Evolutionary conservation across 2,888 invertebrate genomes (phyloP), one percentile per base, ranked within the genome.

Genomic region (Hololepta plana): DNA sequence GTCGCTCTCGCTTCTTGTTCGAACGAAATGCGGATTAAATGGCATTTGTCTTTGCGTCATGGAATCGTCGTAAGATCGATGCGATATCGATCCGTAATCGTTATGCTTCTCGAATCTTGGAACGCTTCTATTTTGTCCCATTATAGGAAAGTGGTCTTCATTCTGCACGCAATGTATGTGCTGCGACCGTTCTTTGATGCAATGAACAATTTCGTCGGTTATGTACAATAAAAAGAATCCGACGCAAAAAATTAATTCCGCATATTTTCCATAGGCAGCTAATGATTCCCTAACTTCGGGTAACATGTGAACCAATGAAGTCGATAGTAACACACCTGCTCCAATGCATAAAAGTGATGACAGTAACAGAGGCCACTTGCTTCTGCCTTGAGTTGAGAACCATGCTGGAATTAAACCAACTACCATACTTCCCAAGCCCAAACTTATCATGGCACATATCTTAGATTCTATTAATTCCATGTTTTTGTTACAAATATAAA

Each of bases 281-380:
- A 41, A 23, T 13, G 35, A 30, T 32, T 67, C 64, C 26, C 74
- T 60, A 12, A 74, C 70, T 59, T 84, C 82, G n/a, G 80, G 80
- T 3, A 84, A 53, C 60, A 84, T 77, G 51, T 84, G 84, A 10
- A 77, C 60, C 15, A 81, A 37, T 1, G 80, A 67, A 1, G 84
- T 84, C 1, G 79, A 70, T 3, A 84, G 51, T 3, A 84, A 59
- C 12, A 84, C 75, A 2, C 84, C 84, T 4, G 74, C 81, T 3
- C 84, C 84, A 41, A 79, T 80, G 44, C 80, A 82, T 2, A 84
- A 57, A 4, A 79, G 51, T 9, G 69, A 60, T 1, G 80, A 79
- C 2, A 77, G 58, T 2, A 69, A 41, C 2, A 79, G 46, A 1
- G 73, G 73, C 43, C 65, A 64, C 12, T 60, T 55, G 33, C 58